Conservation (phyloP, 2,797 vertebrate genomes). For the Gymnodraco acuticeps region DNA sequence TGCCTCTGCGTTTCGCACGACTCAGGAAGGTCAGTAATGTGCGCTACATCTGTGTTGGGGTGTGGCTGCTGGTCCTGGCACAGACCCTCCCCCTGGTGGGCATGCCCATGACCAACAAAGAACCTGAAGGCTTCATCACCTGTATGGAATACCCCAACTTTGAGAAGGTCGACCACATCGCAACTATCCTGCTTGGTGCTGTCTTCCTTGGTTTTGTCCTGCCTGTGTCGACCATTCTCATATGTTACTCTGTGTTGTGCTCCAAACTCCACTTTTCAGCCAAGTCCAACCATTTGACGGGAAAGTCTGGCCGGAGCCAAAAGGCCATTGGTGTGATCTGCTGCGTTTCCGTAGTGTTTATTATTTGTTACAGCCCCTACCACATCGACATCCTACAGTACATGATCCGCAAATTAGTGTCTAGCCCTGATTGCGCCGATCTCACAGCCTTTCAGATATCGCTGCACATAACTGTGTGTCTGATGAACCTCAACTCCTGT, state of each 20-base stretch:
- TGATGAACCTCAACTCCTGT: slow-evolving; percentile 97
- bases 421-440: slow-evolving; percentile 80
- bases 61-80: slow-evolving; percentile 92
- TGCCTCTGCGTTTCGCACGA: slow-evolving; percentile 89
- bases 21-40: slow-evolving; percentile 90
- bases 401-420: slow-evolving; percentile 92
- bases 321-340: slow-evolving; percentile 95
- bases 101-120: slow-evolving; percentile 83
- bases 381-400: slow-evolving; percentile 94
- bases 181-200: slow-evolving; percentile 89
- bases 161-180: slow-evolving; percentile 87
- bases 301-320: slow-evolving; percentile 92
- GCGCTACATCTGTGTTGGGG: slow-evolving; percentile 87
- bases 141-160: slow-evolving; percentile 99
- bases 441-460: slow-evolving; percentile 91
- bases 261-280: slow-evolving; percentile 90
- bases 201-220: slow-evolving; percentile 91
- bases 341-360: slow-evolving; percentile 93
- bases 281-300: slow-evolving; percentile 91
- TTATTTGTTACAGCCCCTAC: slow-evolving; percentile 95
- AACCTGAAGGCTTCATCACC: slow-evolving; percentile 80
- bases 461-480: slow-evolving; percentile 92
- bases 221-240: slow-evolving; percentile 89
- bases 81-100: slow-evolving; percentile 93
- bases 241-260: slow-evolving; percentile 93